Percentiles rank a stretch among this genome's conserved stretches.
Evolutionary conservation across 2,888 invertebrate species (phyloP).

Genomic region (Nephrotoma flavescens): DNA sequence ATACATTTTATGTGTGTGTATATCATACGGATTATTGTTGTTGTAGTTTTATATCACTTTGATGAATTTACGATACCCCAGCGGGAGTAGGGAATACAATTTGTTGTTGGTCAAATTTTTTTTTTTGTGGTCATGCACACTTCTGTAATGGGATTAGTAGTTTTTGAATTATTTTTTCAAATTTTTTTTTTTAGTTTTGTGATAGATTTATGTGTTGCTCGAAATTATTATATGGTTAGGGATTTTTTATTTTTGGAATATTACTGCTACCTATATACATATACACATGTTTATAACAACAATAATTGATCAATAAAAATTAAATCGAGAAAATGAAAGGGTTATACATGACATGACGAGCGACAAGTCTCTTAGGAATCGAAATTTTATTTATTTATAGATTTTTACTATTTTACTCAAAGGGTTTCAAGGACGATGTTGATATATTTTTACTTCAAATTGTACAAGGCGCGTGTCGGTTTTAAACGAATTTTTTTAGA

Average conservation of each 20-base stretch:
- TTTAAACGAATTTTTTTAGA: too few species aligned
- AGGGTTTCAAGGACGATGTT: not conserved
- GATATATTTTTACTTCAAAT: not conserved
- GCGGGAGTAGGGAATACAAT: constrained; percentile 1
- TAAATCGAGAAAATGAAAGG: not conserved
- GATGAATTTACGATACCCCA: constrained; percentile 7
- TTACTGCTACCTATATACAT: not conserved
- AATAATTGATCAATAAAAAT: not conserved
- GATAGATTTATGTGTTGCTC: not conserved
- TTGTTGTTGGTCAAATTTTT: not conserved
- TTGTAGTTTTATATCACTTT: constrained; percentile 3
- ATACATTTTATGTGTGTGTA: not conserved
- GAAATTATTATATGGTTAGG: not conserved
- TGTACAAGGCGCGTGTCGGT: not conserved
- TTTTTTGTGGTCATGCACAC: not conserved
- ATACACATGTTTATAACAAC: not conserved
- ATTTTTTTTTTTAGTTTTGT: not conserved
- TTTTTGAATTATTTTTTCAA: not conserved
- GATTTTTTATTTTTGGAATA: not conserved
- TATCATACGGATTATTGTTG: not conserved
- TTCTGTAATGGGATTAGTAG: not conserved
- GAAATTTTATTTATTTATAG: not conserved
- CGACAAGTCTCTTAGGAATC: not conserved
- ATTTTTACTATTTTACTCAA: not conserved
- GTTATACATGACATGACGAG: not conserved